Evolutionary conservation across 2,113 vertebrate species (phyloP).

Genomic region (Festucalex cinctus): DNA sequence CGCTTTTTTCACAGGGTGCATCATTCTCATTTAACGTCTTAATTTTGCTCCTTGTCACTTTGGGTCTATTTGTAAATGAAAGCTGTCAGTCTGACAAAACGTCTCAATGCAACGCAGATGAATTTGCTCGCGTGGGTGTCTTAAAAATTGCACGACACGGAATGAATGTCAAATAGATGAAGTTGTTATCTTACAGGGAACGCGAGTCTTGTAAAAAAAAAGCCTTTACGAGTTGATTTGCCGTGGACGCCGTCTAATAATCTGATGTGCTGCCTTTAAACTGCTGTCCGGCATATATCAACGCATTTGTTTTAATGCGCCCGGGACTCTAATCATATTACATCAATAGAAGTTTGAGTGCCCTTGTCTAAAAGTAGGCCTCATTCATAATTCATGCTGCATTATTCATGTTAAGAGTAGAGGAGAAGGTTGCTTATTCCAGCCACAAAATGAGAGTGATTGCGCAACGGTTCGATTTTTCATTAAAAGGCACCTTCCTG

Average conservation of each 20-base stretch:
- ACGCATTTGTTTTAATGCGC: neutral
- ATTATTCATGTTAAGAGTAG: neutral
- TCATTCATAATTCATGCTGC: conserved; percentile 1
- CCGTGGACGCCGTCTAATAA: neutral
- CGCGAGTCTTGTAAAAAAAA: neutral
- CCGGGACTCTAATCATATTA: conserved; percentile 6
- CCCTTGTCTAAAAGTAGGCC: conserved; percentile 8
- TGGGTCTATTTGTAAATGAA: neutral
- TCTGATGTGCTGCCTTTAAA: conserved; percentile 1
- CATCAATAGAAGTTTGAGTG: conserved; percentile 8
- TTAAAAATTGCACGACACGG: neutral
- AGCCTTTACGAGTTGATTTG: neutral
- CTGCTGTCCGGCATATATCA: conserved; percentile 6
- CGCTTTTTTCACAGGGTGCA: neutral
- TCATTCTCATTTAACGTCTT: neutral
- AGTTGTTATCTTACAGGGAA: neutral
- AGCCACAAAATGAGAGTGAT: neutral
- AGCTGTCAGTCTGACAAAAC: conserved; percentile 1
- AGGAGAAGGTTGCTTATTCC: neutral
- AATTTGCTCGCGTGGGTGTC: neutral
- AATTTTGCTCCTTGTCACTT: conserved; percentile 1
- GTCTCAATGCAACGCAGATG: neutral
- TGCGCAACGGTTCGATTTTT: neutral
- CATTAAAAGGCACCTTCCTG: neutral
- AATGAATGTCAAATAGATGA: conserved; percentile 5